These are phyloP conservation scores for Lordiphosa mommai DNA, from an alignment of 1,140 invertebrate species.

Conservation along the genomic window DNA sequence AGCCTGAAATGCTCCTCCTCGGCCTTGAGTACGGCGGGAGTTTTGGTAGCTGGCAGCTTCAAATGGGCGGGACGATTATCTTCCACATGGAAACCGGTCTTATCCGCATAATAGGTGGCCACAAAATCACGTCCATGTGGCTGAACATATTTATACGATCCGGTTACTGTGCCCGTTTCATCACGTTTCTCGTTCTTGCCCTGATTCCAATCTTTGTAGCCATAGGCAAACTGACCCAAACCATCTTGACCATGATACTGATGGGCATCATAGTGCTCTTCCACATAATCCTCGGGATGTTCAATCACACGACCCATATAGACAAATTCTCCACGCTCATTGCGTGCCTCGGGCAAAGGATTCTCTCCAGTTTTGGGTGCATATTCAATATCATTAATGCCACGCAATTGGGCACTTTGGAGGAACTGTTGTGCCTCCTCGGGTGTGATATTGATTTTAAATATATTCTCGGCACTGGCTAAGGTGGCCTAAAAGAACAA, in stretches of 20 bases:
- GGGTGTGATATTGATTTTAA: slow-evolving; percentile 82
- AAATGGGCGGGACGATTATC: slow-evolving; percentile 84
- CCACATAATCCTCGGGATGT: slow-evolving; percentile 83
- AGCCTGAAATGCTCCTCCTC: slow-evolving; percentile 83
- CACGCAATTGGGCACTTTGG: slow-evolving; percentile 56
- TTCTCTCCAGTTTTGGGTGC: slow-evolving; percentile 81
- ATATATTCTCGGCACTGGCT: slow-evolving; percentile 71
- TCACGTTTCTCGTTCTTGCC: slow-evolving; percentile 81
- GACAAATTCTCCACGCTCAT: slow-evolving; percentile 81
- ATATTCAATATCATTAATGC: slow-evolving; percentile 79
- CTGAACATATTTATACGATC: slow-evolving; percentile 77
- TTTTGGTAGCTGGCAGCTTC: slow-evolving; percentile 82
- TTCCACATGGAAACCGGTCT: slow-evolving; percentile 84
- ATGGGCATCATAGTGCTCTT: slow-evolving; percentile 84
- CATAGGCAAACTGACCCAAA: slow-evolving; percentile 84
- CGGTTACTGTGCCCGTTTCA: slow-evolving; percentile 65
- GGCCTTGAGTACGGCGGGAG: slow-evolving; percentile 82
- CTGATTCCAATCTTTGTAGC: slow-evolving; percentile 84
- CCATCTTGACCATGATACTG: slow-evolving; percentile 85
- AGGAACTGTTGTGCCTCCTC: slow-evolving; percentile 83
- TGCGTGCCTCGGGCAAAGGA: slow-evolving; percentile 79
- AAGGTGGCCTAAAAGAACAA: slow-evolving; percentile 43
- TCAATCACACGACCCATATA: slow-evolving; percentile 83
- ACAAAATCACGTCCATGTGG: slow-evolving; percentile 75
- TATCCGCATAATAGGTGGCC: slow-evolving; percentile 84